Conservation (phyloP, 1,140 invertebrate species). For the Pristionchus pacificus region DNA sequence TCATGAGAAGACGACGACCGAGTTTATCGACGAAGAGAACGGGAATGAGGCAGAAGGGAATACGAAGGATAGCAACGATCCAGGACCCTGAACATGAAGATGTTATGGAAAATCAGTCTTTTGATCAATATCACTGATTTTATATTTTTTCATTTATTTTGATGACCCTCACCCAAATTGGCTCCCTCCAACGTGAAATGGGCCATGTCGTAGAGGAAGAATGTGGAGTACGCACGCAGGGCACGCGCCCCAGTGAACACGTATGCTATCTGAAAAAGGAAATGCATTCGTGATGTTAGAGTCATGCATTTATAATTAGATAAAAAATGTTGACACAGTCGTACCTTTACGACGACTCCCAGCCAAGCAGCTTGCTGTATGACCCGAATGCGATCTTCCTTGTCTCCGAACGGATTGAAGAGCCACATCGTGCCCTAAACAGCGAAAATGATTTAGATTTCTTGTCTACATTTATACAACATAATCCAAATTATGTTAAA, state of each 20-base stretch:
- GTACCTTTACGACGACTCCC: constrained; percentile 41
- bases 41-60: constrained; percentile 16
- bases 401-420: constrained; percentile 39
- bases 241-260: constrained; percentile 39
- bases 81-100: too few relatives aligned
- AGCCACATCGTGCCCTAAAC: background rate
- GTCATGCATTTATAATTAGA: background rate
- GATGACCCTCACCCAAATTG: too few relatives aligned
- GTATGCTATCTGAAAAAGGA: constrained; percentile 38
- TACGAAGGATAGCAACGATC: constrained; percentile 14
- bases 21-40: constrained; percentile 21
- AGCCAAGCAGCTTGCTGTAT: constrained; percentile 39
- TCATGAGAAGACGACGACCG: constrained; percentile 18
- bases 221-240: constrained; percentile 34
- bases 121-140: too few relatives aligned
- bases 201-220: constrained; percentile 31
- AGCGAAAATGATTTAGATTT: too few relatives aligned
- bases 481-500: too few relatives aligned
- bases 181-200: constrained; percentile 23
- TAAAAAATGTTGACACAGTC: background rate
- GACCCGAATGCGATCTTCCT: constrained; percentile 31
- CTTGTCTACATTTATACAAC: too few relatives aligned
- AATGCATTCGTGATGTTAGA: too few relatives aligned
- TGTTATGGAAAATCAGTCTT: too few relatives aligned
- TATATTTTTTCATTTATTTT: too few relatives aligned